Conservation (phyloP, 2,888 invertebrate genomes). For the Scrobipalpa atriplicella region DNA sequence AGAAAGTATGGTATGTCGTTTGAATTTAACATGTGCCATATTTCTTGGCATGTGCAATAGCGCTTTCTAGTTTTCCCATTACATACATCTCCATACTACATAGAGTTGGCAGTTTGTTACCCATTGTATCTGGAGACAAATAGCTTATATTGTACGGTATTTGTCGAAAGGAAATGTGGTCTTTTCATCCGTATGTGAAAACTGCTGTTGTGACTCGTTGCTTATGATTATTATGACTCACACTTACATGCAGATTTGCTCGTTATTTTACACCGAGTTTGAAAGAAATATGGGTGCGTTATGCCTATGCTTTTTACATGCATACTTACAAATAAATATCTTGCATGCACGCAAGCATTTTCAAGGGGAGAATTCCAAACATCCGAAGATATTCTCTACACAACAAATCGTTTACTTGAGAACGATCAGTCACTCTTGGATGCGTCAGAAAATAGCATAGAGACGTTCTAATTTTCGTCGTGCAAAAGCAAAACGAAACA, state of each 20-base stretch:
- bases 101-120: constrained; percentile 21
- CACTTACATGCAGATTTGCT: constrained; percentile 2
- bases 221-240: constrained; percentile 15
- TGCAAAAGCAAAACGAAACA: constrained; percentile 11
- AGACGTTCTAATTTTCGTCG: constrained; percentile 7
- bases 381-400: background rate
- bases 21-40: constrained; percentile 30
- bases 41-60: constrained; percentile 22
- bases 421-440: constrained; percentile 7
- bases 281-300: constrained; percentile 2
- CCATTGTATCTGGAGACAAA: constrained; percentile 21
- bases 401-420: constrained; percentile 4
- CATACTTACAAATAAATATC: background rate
- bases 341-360: constrained; percentile 5
- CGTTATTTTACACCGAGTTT: background rate
- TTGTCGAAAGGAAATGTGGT: background rate
- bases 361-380: background rate
- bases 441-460: background rate
- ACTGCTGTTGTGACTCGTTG: no score
- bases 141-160: background rate
- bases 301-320: constrained; percentile 4
- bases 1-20: constrained; percentile 34
- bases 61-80: constrained; percentile 35
- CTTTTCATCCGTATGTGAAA: background rate
- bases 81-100: constrained; percentile 12